phyloP scores from a whole-genome alignment of 1,140 invertebrate species.

The Leptopilina boulardi region DNA sequence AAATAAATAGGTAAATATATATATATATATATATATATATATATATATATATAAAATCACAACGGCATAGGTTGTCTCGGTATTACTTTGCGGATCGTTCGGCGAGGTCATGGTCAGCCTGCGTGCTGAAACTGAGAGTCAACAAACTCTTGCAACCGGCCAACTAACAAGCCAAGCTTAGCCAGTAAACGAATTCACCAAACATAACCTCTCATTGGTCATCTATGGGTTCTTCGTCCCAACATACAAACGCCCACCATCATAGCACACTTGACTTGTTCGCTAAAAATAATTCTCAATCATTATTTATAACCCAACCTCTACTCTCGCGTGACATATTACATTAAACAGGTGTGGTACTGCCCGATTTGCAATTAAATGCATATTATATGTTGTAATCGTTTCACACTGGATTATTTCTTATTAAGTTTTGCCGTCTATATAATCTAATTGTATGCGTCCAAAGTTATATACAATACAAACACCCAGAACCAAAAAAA shows the following conservation, averaged over 20 bases:
- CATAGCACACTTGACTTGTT: constrained; percentile 10
- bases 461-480: too few relatives aligned
- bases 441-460: too few relatives aligned
- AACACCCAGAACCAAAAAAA: neutral
- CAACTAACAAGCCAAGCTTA: constrained; percentile 47
- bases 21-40: neutral
- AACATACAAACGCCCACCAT: constrained; percentile 39
- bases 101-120: constrained; percentile 75
- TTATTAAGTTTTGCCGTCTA: neutral
- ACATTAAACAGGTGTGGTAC: constrained; percentile 45
- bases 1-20: too few relatives aligned
- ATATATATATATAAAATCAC: constrained; percentile 40
- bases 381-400: constrained; percentile 30
- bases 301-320: constrained; percentile 56
- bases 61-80: constrained; percentile 59
- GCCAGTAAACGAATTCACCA: constrained; percentile 60
- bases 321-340: constrained; percentile 37
- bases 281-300: constrained; percentile 59
- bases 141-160: constrained; percentile 70
- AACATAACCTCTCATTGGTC: constrained; percentile 55
- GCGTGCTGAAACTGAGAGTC: constrained; percentile 74
- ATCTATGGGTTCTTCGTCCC: constrained; percentile 46
- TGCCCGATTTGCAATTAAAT: constrained; percentile 19
- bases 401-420: neutral
- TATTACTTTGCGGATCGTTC: constrained; percentile 71